Conservation (phyloP, 2,113 vertebrate species). For the Dolichotis patagonum region DNA sequence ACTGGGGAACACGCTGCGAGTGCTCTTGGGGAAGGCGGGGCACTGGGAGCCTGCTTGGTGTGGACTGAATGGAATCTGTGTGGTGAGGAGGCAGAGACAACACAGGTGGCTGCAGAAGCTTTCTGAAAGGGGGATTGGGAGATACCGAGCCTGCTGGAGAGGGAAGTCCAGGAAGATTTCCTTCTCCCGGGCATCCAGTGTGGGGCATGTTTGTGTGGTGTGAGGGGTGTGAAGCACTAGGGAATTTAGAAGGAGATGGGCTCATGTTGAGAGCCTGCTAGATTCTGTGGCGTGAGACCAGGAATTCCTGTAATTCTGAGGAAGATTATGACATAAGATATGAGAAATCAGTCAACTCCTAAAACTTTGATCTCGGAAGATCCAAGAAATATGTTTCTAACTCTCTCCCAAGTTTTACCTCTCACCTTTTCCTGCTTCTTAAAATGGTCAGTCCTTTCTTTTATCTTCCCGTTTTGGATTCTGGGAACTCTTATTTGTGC, state of each 20-base stretch:
- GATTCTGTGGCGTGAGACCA: background rate
- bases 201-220: no score
- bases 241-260: background rate
- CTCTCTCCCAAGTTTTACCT: background rate
- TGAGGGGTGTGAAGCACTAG: background rate
- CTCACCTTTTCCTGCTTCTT: background rate
- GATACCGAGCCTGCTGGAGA: background rate
- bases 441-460: background rate
- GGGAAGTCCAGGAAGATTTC: background rate
- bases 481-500: background rate
- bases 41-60: background rate
- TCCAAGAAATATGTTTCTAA: background rate
- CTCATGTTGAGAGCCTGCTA: background rate
- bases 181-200: background rate
- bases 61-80: background rate
- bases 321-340: background rate
- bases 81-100: background rate
- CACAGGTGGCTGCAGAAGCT: background rate
- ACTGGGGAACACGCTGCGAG: background rate
- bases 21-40: background rate
- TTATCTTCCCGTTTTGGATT: background rate
- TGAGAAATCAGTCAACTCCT: background rate
- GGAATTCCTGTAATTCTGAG: background rate
- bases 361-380: background rate
- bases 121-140: background rate